Evolutionary conservation across 2,797 vertebrate species (phyloP).

Genomic region (Carduelis carduelis): DNA sequence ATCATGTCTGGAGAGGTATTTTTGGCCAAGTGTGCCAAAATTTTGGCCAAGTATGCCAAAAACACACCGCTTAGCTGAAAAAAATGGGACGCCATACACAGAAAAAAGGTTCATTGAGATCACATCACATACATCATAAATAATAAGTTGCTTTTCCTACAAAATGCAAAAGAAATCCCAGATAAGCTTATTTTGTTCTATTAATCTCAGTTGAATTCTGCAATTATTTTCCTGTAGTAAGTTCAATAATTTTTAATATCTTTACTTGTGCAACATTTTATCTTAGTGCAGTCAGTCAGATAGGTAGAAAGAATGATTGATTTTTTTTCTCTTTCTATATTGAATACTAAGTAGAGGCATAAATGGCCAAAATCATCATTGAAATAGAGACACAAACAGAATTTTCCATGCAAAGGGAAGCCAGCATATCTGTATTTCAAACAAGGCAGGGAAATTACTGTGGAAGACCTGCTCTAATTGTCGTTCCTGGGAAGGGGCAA

Average conservation of each 20-base stretch:
- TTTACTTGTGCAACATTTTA: neutral
- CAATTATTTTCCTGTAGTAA: neutral
- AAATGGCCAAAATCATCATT: neutral
- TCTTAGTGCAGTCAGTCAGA: neutral
- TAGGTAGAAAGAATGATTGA: neutral
- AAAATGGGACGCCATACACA: neutral
- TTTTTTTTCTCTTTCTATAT: neutral
- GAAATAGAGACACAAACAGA: neutral
- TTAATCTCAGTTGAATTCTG: neutral
- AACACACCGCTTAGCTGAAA: neutral
- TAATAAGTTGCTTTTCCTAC: neutral
- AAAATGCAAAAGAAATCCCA: neutral
- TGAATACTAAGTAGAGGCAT: neutral
- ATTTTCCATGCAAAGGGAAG: neutral
- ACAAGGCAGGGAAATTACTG: neutral
- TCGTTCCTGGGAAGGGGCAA: neutral
- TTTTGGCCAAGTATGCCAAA: neutral
- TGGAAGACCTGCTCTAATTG: neutral
- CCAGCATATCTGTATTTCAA: neutral
- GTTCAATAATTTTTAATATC: neutral
- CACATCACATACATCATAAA: neutral
- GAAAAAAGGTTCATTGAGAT: neutral
- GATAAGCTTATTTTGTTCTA: neutral
- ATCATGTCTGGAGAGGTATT: neutral
- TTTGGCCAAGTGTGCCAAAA: neutral